phyloP scores from a whole-genome alignment of 2,797 vertebrate genomes.

The Aulostomus chinensis region DNA sequence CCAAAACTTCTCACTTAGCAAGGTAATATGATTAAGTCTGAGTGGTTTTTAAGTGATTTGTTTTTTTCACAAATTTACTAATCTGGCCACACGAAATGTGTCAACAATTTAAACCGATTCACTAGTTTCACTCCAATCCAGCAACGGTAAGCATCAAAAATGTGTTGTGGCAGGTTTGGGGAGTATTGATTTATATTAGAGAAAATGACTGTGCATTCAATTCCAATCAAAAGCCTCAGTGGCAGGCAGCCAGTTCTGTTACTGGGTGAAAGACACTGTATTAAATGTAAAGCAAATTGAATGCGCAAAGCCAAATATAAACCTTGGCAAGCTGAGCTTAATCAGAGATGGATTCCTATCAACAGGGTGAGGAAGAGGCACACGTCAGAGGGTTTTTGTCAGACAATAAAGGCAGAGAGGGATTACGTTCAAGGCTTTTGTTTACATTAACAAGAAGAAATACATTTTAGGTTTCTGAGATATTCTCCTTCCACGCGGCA shows the following conservation, averaged over 20 bases:
- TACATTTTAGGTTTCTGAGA: neutral
- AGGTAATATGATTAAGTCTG: slow-evolving; percentile 66
- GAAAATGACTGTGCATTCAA: slow-evolving; percentile 77
- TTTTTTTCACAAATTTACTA: slow-evolving; percentile 59
- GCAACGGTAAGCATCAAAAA: slow-evolving; percentile 66
- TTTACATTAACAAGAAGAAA: neutral
- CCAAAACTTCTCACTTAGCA: slow-evolving; percentile 64
- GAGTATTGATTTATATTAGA: slow-evolving; percentile 79
- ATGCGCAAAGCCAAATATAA: slow-evolving; percentile 70
- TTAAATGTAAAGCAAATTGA: slow-evolving; percentile 72
- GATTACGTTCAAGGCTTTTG: slow-evolving; percentile 13
- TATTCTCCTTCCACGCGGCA: too few species aligned
- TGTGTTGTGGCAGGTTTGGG: slow-evolving; percentile 66
- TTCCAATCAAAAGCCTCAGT: slow-evolving; percentile 78
- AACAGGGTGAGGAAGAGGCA: slow-evolving; percentile 45
- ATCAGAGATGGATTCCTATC: slow-evolving; percentile 68
- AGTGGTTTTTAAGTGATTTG: slow-evolving; percentile 69
- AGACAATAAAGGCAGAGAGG: slow-evolving; percentile 19
- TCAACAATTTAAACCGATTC: slow-evolving; percentile 45
- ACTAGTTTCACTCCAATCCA: slow-evolving; percentile 37
- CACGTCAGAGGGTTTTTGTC: slow-evolving; percentile 28
- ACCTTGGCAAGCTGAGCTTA: slow-evolving; percentile 52
- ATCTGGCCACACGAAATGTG: slow-evolving; percentile 34
- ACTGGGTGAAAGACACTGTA: slow-evolving; percentile 67
- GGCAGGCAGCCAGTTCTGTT: slow-evolving; percentile 74